phyloP scores from a whole-genome alignment of 2,797 vertebrate species.

The Leuciscus waleckii region DNA sequence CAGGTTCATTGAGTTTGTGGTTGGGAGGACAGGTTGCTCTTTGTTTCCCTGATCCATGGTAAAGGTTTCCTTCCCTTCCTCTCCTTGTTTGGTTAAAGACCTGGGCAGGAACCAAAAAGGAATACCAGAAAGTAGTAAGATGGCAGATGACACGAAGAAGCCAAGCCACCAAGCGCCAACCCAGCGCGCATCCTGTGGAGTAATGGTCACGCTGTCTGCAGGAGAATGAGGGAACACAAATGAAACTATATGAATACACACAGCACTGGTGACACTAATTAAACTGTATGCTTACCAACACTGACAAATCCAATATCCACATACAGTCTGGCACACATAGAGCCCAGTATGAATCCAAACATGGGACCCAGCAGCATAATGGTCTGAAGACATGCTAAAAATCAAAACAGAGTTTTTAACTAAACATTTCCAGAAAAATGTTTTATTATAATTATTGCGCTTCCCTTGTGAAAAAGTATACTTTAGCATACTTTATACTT shows the following conservation, averaged over 20 bases:
- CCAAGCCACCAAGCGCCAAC: conserved; percentile 91
- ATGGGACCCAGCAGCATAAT: conserved; percentile 79
- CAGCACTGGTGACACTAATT: background rate
- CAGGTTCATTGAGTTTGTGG: conserved; percentile 61
- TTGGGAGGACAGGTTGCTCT: background rate
- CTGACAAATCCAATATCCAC: conserved; percentile 80
- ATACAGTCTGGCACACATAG: conserved; percentile 78
- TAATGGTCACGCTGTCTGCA: conserved; percentile 83
- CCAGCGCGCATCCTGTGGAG: conserved; percentile 83
- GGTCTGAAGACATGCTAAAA: conserved; percentile 81
- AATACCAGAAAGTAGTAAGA: conserved; percentile 79
- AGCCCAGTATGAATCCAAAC: conserved; percentile 81
- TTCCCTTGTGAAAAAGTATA: background rate
- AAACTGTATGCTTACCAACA: conserved; percentile 66
- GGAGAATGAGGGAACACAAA: background rate
- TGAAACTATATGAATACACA: background rate
- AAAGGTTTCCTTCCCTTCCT: conserved; percentile 17
- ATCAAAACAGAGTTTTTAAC: background rate
- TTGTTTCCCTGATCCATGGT: background rate
- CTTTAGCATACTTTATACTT: background rate
- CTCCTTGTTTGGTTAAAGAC: conserved; percentile 72
- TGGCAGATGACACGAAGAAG: conserved; percentile 80
- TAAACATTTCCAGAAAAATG: background rate
- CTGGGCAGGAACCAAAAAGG: conserved; percentile 88
- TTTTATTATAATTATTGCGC: background rate